Conservation (phyloP, 2,888 invertebrate species). For the Heliconius cydno region DNA sequence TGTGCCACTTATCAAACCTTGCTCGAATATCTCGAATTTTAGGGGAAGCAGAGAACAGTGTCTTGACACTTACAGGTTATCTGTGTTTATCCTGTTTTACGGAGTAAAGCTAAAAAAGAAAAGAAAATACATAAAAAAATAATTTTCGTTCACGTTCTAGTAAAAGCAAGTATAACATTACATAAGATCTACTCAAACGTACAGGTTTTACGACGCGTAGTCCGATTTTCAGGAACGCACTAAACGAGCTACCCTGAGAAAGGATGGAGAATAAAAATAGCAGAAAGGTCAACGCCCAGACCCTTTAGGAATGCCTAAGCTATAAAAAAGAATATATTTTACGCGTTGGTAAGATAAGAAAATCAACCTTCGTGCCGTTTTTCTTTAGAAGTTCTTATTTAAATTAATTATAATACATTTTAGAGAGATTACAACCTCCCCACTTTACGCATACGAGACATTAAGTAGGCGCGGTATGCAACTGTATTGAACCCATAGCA, state of each 20-base stretch:
- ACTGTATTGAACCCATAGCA: neutral
- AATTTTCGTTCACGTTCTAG: neutral
- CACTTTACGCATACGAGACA: too few relatives aligned
- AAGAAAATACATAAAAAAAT: neutral
- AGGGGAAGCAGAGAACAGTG: too few relatives aligned
- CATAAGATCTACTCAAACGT: slow-evolving; percentile 18
- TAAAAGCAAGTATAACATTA: slow-evolving; percentile 15
- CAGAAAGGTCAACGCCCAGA: slow-evolving; percentile 5
- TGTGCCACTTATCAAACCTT: too few relatives aligned
- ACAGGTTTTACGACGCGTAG: slow-evolving; percentile 21
- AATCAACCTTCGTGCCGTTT: neutral
- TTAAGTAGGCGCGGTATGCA: too few relatives aligned
- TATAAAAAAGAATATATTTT: slow-evolving; percentile 21
- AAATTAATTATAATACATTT: neutral
- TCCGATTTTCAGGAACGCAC: slow-evolving; percentile 22
- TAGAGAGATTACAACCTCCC: neutral
- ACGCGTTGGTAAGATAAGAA: slow-evolving; percentile 8
- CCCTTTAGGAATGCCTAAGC: slow-evolving; percentile 14
- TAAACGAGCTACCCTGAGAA: slow-evolving; percentile 10
- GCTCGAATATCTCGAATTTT: too few relatives aligned
- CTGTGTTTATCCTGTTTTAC: too few relatives aligned
- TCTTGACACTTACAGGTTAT: too few relatives aligned
- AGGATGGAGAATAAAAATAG: slow-evolving; percentile 17
- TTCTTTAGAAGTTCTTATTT: neutral
- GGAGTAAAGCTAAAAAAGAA: too few relatives aligned